These are phyloP conservation scores for Merops nubicus DNA, from an alignment of 2,113 vertebrate species.

Conservation along the genomic window DNA sequence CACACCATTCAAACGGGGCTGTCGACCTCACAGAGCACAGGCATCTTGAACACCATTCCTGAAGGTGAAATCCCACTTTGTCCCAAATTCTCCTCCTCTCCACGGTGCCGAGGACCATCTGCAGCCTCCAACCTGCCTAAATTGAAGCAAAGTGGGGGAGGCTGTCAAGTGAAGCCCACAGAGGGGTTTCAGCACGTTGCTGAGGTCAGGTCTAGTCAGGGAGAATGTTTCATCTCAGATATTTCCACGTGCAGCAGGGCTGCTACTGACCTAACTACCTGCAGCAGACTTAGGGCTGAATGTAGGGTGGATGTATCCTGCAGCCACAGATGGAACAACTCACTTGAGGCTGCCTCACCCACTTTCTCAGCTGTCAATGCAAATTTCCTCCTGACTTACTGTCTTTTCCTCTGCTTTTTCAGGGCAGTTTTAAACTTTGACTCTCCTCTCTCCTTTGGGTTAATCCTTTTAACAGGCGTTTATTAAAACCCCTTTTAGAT, in stretches of 20 bases:
- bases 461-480: neutral
- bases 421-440: neutral
- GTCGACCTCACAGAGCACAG: neutral
- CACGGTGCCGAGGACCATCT: fast-evolving
- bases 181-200: neutral
- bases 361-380: neutral
- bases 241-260: neutral
- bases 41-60: neutral
- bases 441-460: neutral
- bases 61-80: neutral
- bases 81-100: neutral
- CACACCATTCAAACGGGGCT: fast-evolving
- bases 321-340: neutral
- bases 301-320: neutral
- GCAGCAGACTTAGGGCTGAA: neutral
- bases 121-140: fast-evolving
- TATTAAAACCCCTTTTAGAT: neutral
- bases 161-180: neutral
- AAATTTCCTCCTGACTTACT: neutral
- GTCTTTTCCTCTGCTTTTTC: neutral
- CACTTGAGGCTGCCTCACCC: neutral
- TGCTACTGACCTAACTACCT: fast-evolving
- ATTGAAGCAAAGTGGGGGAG: neutral
- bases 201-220: neutral
- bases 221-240: neutral